phyloP scores from a whole-genome alignment of 2,797 vertebrate species.

The Siniperca scherzeri region DNA sequence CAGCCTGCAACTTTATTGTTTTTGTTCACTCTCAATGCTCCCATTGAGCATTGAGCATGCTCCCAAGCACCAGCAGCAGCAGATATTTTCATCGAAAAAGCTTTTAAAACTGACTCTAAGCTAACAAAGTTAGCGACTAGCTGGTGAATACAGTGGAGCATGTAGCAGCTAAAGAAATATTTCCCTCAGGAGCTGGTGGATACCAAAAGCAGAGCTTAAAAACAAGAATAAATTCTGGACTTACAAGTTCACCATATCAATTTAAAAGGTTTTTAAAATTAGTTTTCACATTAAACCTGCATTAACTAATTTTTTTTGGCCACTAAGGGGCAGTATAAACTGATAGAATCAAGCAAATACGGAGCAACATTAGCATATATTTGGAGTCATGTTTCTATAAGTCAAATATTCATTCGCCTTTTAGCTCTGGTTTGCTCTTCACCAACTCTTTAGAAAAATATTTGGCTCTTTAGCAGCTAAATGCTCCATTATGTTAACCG shows the following conservation, averaged over 20 bases:
- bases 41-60: no score
- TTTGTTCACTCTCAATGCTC: neutral
- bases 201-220: neutral
- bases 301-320: neutral
- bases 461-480: conserved; percentile 8
- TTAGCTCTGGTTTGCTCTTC: neutral
- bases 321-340: neutral
- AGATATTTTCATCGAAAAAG: neutral
- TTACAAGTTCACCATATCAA: neutral
- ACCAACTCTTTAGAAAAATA: neutral
- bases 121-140: neutral
- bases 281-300: neutral
- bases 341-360: neutral
- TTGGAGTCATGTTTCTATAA: neutral
- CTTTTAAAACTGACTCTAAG: neutral
- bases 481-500: neutral
- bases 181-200: neutral
- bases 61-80: neutral
- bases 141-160: neutral
- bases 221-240: neutral
- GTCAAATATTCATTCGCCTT: neutral
- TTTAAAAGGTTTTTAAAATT: neutral
- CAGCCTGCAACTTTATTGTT: neutral
- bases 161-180: neutral
- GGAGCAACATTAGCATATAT: neutral